Conservation (phyloP, 2,113 vertebrate species). For the Emydura subglobosa region DNA sequence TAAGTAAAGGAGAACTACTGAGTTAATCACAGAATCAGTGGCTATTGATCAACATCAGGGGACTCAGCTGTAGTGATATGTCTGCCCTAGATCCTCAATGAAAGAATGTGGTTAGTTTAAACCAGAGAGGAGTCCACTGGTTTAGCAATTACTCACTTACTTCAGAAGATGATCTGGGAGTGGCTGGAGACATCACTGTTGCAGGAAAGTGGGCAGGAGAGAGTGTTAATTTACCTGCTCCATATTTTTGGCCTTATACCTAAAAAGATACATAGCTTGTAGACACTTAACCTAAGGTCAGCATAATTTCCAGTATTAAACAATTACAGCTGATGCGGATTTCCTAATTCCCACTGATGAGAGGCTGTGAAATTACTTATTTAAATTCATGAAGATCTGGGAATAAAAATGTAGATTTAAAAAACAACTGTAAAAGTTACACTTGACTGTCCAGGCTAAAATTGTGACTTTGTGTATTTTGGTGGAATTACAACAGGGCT, state of each 20-base stretch:
- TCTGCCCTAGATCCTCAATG: not conserved
- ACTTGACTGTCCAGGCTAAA: not conserved
- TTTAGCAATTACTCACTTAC: not conserved
- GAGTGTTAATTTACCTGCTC: not conserved
- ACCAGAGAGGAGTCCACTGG: not conserved
- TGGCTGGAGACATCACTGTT: not conserved
- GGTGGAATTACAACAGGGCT: not conserved
- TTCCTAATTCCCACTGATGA: slow-evolving; percentile 30
- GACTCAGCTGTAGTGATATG: not conserved
- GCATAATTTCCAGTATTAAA: slow-evolving; percentile 46
- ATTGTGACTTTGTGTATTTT: accelerated
- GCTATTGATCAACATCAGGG: not conserved
- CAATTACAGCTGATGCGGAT: slow-evolving; percentile 34
- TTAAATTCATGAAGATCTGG: slow-evolving; percentile 31
- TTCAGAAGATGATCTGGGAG: not conserved
- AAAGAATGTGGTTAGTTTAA: not conserved
- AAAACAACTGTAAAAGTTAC: not conserved
- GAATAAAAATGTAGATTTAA: slow-evolving; percentile 21
- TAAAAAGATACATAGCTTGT: slow-evolving; percentile 43
- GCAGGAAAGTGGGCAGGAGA: not conserved
- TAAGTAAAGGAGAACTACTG: not conserved
- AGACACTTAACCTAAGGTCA: slow-evolving; percentile 53
- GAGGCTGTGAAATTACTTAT: slow-evolving; percentile 14
- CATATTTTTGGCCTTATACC: not conserved
- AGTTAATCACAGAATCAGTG: not conserved